Conservation (phyloP, 2,888 invertebrate genomes). For the Drosophila buzzatii region DNA sequence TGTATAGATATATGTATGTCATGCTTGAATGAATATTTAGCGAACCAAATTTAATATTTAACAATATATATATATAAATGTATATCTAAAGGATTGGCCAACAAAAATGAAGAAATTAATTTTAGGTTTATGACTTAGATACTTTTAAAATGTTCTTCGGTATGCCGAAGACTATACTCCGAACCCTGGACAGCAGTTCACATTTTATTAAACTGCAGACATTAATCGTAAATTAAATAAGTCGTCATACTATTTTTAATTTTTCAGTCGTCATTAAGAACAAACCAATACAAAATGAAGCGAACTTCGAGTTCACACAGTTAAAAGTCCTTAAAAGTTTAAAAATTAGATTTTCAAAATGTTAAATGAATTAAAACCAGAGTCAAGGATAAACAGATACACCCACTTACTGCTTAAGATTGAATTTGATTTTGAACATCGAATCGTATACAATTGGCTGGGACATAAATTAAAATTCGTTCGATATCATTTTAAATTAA, state of each 20-base stretch:
- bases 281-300: slow-evolving; percentile 12
- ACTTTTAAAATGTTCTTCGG: slow-evolving; percentile 25
- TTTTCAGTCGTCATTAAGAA: slow-evolving; percentile 29
- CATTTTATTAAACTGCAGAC: slow-evolving; percentile 10
- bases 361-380: slow-evolving; percentile 44
- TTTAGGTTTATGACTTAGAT: slow-evolving; percentile 2
- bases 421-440: slow-evolving; percentile 48
- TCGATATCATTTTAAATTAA: slow-evolving; percentile 38
- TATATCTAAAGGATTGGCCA: slow-evolving; percentile 35
- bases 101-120: slow-evolving; percentile 4
- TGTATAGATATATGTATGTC: slow-evolving; percentile 4
- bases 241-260: slow-evolving; percentile 12
- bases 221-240: slow-evolving; percentile 26
- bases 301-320: slow-evolving; percentile 24
- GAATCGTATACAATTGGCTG: slow-evolving; percentile 13
- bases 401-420: slow-evolving; percentile 55
- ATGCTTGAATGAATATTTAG: slow-evolving; percentile 8
- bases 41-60: slow-evolving; percentile 19
- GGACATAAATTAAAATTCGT: slow-evolving; percentile 32
- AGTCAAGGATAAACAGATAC: slow-evolving; percentile 55
- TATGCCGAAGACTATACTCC: slow-evolving; percentile 18
- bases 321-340: slow-evolving; percentile 43
- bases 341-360: slow-evolving; percentile 26
- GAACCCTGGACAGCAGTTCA: slow-evolving; percentile 5
- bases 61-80: slow-evolving; percentile 28